Percentiles rank a stretch among this genome's conserved stretches.
Evolutionary conservation across 1,140 invertebrate species (phyloP).

Genomic region (Micrasema minimum): DNA sequence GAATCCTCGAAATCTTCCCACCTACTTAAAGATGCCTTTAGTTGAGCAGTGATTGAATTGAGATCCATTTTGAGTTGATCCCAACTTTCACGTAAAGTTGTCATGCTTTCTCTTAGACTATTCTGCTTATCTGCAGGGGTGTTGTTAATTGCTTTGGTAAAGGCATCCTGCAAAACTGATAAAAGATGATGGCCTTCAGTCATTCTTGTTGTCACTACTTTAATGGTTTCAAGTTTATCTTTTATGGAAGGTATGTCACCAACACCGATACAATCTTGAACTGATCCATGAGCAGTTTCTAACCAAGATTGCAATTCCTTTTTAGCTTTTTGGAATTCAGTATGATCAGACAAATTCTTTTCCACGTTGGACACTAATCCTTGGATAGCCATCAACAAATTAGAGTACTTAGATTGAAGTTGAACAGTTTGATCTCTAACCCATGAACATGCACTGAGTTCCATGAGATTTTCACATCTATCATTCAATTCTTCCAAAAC

Average conservation of each 20-base stretch:
- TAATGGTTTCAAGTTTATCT: constrained; percentile 85
- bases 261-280: constrained; percentile 84
- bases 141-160: constrained; percentile 85
- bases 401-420: constrained; percentile 82
- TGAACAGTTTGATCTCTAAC: constrained; percentile 88
- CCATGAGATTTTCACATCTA: constrained; percentile 86
- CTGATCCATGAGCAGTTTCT: constrained; percentile 77
- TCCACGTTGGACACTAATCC: constrained; percentile 84
- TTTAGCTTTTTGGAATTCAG: constrained; percentile 87
- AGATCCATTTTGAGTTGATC: constrained; percentile 85
- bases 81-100: constrained; percentile 81
- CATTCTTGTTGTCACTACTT: constrained; percentile 77
- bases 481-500: constrained; percentile 86
- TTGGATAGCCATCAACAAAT: constrained; percentile 80
- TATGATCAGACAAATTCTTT: constrained; percentile 89
- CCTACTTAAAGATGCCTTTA: constrained; percentile 79
- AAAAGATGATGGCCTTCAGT: constrained; percentile 89
- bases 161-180: constrained; percentile 82
- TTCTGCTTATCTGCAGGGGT: constrained; percentile 84
- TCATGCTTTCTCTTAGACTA: constrained; percentile 77
- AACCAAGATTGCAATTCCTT: constrained; percentile 86
- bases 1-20: constrained; percentile 86
- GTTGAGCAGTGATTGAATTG: constrained; percentile 79
- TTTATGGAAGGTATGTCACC: constrained; percentile 82
- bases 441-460: constrained; percentile 82